Evolutionary conservation across 2,888 invertebrate genomes (phyloP), one percentile per base, ranked within the genome.

Genomic region (Hofmannophila pseudospretella): DNA sequence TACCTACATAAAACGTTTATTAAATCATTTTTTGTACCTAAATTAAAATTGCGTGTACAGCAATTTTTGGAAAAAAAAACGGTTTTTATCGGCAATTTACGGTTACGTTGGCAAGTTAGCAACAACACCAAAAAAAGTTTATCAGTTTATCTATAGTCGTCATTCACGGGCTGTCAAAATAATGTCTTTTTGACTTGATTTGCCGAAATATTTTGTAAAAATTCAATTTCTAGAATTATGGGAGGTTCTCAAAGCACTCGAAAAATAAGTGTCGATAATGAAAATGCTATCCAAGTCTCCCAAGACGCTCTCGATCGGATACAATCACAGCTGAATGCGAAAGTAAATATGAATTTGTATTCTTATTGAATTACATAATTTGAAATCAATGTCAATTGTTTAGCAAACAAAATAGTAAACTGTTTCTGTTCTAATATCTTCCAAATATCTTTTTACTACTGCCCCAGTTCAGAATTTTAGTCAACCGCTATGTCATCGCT

Each of bases 221-320:
- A 50, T 49, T 52, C 49, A 44, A 61, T 54, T 73, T 77, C 74
- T 67, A 58, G 56, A 67, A 82, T 68, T 53, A 90, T 90, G 90
- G 90, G 90, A 67, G 88, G 82, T 54, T 80, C 84, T 44, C 79
- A 89, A 62, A 90, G 90, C 65, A 85, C 89, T 46, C 65, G 86
- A 44, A 85, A 85, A 73, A 54, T 86, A 49, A 79, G 77, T 58
- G 82, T 86, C 43, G 85, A 86, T 38, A 86, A 86, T 51, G 86
- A 86, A 54, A 85, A 85, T 65, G 63, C 82, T 45, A 84, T 86
- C 49, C 84, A 85, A 69, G 81, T 86, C 44, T 86, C 86, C 38
- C 84, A 84, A 60, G 84, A 86, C 35, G 86, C 86, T 11, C 58
- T 86, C 69, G 78, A 84, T 42, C 70, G 86, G 58, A 80, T 86